phyloP scores from a whole-genome alignment of 2,888 invertebrate genomes.

The Macaria notata region DNA sequence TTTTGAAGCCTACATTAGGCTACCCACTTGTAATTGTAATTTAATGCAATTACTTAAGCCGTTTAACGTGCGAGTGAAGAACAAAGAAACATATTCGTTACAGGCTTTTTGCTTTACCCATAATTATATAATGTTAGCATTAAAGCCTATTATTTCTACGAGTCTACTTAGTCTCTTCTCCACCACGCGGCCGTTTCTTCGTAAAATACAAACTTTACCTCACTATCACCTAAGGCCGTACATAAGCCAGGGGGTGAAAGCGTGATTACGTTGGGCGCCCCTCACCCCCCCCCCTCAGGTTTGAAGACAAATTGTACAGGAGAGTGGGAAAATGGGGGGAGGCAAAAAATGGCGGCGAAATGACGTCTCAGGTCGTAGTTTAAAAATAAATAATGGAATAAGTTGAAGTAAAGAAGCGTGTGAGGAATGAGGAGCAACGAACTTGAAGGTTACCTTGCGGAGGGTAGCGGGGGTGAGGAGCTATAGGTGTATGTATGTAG shows the following conservation, averaged over 20 bases:
- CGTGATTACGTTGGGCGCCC: constrained; percentile 41
- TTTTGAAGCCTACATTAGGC: too few species aligned
- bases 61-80: too few species aligned
- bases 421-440: constrained; percentile 18
- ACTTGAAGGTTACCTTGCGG: constrained; percentile 13
- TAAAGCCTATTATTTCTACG: too few species aligned
- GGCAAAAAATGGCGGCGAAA: constrained; percentile 63
- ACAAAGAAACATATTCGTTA: too few species aligned
- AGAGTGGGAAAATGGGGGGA: constrained; percentile 32
- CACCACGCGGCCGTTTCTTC: constrained; percentile 8
- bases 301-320: constrained; percentile 68
- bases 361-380: constrained; percentile 54
- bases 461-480: too few species aligned
- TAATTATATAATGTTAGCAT: too few species aligned
- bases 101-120: too few species aligned
- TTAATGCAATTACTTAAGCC: too few species aligned
- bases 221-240: constrained; percentile 63
- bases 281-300: constrained; percentile 49
- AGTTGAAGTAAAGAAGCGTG: constrained; percentile 31
- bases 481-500: background rate
- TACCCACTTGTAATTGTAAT: too few species aligned
- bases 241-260: constrained; percentile 41
- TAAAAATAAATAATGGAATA: constrained; percentile 55
- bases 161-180: too few species aligned
- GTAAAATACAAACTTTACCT: constrained; percentile 37